These are phyloP conservation scores for Cinara cedri DNA, from an alignment of 2,888 invertebrate genomes.

Conservation along the genomic window DNA sequence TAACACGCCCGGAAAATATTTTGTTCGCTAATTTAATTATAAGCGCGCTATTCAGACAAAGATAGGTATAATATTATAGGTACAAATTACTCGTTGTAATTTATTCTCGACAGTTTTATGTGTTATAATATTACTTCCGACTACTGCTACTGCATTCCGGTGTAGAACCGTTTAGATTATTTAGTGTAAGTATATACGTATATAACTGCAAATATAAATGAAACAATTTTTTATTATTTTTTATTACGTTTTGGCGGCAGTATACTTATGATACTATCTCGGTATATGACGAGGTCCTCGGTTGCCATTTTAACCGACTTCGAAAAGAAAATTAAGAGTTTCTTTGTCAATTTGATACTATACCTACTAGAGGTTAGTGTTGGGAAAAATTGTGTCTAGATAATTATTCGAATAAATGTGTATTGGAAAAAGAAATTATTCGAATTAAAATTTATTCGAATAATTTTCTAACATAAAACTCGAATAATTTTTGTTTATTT, in stretches of 20 bases:
- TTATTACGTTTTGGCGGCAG: not conserved
- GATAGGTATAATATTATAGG: not conserved
- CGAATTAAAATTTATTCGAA: no score
- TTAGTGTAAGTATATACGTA: no score
- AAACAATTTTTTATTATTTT: not conserved
- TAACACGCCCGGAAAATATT: not conserved
- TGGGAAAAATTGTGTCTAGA: no score
- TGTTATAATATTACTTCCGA: not conserved
- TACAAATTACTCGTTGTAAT: not conserved
- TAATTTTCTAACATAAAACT: no score
- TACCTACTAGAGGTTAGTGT: no score
- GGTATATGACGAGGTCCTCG: not conserved
- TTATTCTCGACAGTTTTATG: constrained; percentile 4
- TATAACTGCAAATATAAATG: no score
- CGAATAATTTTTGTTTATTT: no score
- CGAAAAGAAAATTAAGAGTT: not conserved
- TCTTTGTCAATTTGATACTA: no score
- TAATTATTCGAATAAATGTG: no score
- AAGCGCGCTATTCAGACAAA: not conserved
- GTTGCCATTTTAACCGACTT: not conserved
- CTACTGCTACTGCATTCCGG: no score
- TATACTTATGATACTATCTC: not conserved
- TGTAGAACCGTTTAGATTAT: not conserved
- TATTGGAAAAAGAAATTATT: no score
- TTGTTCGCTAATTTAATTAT: not conserved